Evolutionary conservation across 2,113 vertebrate genomes (phyloP), one percentile per base, ranked within the genome.

Genomic region (Hemiprocne comata): DNA sequence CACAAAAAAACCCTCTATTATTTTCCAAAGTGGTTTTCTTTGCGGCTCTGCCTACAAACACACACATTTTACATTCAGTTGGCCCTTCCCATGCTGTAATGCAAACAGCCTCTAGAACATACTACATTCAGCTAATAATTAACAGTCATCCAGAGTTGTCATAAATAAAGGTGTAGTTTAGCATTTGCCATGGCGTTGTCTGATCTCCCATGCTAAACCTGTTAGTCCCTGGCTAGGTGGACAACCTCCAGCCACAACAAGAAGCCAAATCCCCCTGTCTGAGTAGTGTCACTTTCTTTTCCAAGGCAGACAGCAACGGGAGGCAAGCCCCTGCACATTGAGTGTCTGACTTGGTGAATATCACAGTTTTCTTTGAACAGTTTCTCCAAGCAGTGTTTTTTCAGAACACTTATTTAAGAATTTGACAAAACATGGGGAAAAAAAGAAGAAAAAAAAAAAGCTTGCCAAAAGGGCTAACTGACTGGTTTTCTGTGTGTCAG

Each of bases 51-150:
- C 75, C 85, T 81, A 55, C 33, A 85, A 82, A 89, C 36, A 62
- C 44, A 50, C 23, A 25, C 48, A 64, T 78, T 91, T 81, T 65
- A 83, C 72, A 72, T 48, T 51, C 67, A 81, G 54, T 14, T 93
- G 65, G 88, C 90, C 94, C 73, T 91, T 95, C 92, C 93, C 86
- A 57, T 55, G 73, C 85, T 62, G 74, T 78, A 94, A 71, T 57
- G 69, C 77, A 88, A 97, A 93, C 88, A 92, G 53, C 36, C 70
- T 92, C 73, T 75, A 84, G 79, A 95, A 95, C 53, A 72, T 9
- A 65, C 19, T 12, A 55, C 2, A 1, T 87, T 89, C 89, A 93
- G 93, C 93, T 96, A 96, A 96, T 94, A 95, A 95, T 96, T 94
- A 96, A 96, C 88, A 74, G 33, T 94, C 89, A 87, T 72, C 61